Conservation (phyloP, 2,113 vertebrate species). For the Crotophaga sulcirostris region DNA sequence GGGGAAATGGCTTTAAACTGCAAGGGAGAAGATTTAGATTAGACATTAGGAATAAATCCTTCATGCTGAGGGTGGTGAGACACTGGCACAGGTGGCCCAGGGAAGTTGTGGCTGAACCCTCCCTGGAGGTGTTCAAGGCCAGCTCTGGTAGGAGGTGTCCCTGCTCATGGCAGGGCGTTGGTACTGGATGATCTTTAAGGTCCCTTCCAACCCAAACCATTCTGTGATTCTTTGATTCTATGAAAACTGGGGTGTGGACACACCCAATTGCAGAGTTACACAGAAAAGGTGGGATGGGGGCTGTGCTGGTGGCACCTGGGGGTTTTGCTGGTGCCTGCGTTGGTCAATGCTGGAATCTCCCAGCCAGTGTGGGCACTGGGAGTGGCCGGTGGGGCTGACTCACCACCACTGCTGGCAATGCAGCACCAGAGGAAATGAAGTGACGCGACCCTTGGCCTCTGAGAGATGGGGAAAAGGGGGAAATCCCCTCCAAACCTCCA, state of each 20-base stretch:
- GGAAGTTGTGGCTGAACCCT: too few species aligned
- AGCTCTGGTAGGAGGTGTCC: too few species aligned
- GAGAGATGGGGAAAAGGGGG: not conserved
- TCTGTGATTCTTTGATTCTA: too few species aligned
- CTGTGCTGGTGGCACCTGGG: accelerated
- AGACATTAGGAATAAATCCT: too few species aligned
- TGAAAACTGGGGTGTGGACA: not conserved
- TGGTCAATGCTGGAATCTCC: not conserved
- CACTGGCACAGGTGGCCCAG: too few species aligned
- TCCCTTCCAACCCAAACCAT: too few species aligned
- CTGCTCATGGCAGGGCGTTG: too few species aligned
- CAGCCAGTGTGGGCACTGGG: accelerated
- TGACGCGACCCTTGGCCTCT: accelerated
- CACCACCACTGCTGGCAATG: accelerated
- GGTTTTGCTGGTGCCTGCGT: accelerated
- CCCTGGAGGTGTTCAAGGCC: too few species aligned
- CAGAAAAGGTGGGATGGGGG: accelerated
- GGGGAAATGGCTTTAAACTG: too few species aligned
- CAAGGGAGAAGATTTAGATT: too few species aligned
- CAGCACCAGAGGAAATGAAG: not conserved
- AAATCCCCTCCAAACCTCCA: not conserved
- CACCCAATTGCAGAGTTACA: not conserved
- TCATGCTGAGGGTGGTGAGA: too few species aligned
- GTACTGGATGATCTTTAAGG: too few species aligned
- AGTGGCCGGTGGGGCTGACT: not conserved